Conservation (phyloP, 2,888 invertebrate genomes). For the Luperina nickerlii region DNA sequence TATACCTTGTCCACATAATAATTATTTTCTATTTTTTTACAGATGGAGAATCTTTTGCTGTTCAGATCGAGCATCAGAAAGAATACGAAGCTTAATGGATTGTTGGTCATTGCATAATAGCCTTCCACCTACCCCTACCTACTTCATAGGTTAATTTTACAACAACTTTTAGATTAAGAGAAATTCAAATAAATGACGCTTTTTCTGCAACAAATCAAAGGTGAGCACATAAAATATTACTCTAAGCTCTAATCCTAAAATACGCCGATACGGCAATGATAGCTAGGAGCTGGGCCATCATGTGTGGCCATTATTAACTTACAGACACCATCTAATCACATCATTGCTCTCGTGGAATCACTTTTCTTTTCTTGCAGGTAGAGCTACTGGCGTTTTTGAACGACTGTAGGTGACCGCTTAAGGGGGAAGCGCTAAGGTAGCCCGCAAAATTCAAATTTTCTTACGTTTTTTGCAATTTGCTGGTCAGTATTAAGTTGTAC, state of each 20-base stretch:
- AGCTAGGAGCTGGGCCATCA: not conserved
- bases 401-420: too few relatives aligned
- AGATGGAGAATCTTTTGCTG: constrained; percentile 33
- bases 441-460: too few relatives aligned
- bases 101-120: constrained; percentile 17
- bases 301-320: not conserved
- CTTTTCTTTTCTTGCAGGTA: too few relatives aligned
- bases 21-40: constrained; percentile 8
- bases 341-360: not conserved
- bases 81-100: constrained; percentile 9
- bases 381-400: not conserved
- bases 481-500: too few relatives aligned
- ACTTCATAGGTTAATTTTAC: constrained; percentile 10
- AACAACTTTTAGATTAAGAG: constrained; percentile 5
- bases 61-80: not conserved
- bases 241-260: not conserved
- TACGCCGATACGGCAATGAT: not conserved
- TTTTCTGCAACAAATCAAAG: constrained; percentile 73
- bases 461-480: too few relatives aligned
- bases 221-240: constrained; percentile 53
- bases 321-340: not conserved
- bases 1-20: not conserved
- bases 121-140: not conserved
- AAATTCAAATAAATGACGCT: constrained; percentile 67
- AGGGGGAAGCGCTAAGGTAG: too few relatives aligned